Base-by-base conservation (phyloP, 2,797 vertebrate genomes). In the Myotis daubentonii region DNA sequence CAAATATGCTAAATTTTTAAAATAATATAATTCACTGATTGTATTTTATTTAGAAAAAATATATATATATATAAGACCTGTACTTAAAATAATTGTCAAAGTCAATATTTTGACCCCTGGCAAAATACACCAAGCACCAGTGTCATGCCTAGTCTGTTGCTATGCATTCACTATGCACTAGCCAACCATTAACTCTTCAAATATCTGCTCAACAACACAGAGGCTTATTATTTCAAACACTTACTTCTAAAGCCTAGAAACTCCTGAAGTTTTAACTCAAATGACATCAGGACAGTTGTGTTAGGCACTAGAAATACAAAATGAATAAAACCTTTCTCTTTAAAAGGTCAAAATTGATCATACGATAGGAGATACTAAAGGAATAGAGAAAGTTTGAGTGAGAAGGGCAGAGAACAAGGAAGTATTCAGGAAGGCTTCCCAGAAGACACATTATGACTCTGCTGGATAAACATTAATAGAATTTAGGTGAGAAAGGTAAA, bases 1-100 rank as follows among this genome's bases (percentile, higher is more conserved):
- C 84, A 96, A 71, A 96, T 76, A 55, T 49, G 47, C 60, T 88
- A 76, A 94, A 89, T 95, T 92, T 95, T 93, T 89, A 90, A 95
- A 85, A 82, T 83, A 55, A 83, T 70, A 53, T 68, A 89, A 95
- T 51, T 80, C 72, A 75, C 49, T 68, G 51, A 57, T 23, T 91
- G 8, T 91, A 83, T 13, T 65, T n/a, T 51, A 88, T 57, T 91
- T 88, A 89, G 74, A 25, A 33, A 82, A 80, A 88, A 80, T 72
- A 80, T 23, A 22, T 81, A 6, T 70, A 91, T 23, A 22, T 81
- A 6, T 70, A 87, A 87, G 60, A 87, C 65, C 82, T 90, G 17
- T 25, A 66, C 78, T 92, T 87, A 47, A 85, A 41, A 47, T 83
- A 68, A 13, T 72, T 81, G 47, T 78, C 76, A 89, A 72, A 12